These are phyloP conservation scores for Dendroctonus valens DNA, from an alignment of 1,140 invertebrate genomes.

Conservation along the genomic window DNA sequence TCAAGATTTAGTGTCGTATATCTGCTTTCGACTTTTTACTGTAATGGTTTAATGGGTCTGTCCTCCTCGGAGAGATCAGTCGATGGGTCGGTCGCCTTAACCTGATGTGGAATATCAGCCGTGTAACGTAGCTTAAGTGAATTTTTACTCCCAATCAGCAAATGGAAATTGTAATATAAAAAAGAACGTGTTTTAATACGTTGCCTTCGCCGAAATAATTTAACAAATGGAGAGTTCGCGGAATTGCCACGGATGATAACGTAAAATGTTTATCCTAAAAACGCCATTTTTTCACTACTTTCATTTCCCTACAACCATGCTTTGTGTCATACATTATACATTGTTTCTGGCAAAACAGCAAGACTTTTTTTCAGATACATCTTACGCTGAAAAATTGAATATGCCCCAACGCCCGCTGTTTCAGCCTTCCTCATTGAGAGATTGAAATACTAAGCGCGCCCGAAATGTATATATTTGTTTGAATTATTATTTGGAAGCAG, in stretches of 20 bases:
- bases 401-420: slow-evolving; percentile 12
- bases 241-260: slow-evolving; percentile 25
- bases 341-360: slow-evolving; percentile 9
- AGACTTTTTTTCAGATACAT: slow-evolving; percentile 11
- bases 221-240: slow-evolving; percentile 27
- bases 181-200: slow-evolving; percentile 33
- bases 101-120: slow-evolving; percentile 30
- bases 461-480: too few relatives aligned
- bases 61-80: slow-evolving; percentile 26
- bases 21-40: slow-evolving; percentile 35
- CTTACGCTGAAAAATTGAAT: slow-evolving; percentile 15
- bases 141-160: slow-evolving; percentile 35
- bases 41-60: slow-evolving; percentile 36
- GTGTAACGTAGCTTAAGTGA: slow-evolving; percentile 32
- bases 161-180: slow-evolving; percentile 33
- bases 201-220: slow-evolving; percentile 29
- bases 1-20: slow-evolving; percentile 36
- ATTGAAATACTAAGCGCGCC: slow-evolving; percentile 4
- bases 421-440: slow-evolving; percentile 7
- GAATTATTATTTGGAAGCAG: too few relatives aligned
- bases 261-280: slow-evolving; percentile 17
- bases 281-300: slow-evolving; percentile 23
- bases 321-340: slow-evolving; percentile 24
- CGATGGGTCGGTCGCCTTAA: slow-evolving; percentile 22
- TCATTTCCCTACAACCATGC: slow-evolving; percentile 11